Percentiles rank a stretch among this genome's conserved stretches.
These are phyloP conservation scores for Molothrus aeneus DNA, from an alignment of 2,797 vertebrate species.

Conservation along the genomic window DNA sequence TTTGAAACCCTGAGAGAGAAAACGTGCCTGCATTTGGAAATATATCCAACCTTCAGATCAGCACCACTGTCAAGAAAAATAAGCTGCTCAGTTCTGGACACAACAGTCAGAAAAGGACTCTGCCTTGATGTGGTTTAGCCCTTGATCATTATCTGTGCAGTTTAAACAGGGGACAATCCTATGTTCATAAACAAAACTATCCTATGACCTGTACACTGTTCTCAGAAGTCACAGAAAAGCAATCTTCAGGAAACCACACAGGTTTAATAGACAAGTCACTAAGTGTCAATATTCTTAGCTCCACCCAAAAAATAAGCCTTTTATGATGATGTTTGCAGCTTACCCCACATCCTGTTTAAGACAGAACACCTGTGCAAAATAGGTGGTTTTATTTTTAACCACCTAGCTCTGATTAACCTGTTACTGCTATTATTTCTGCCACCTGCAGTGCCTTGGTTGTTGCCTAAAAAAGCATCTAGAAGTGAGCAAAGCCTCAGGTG, in stretches of 20 bases:
- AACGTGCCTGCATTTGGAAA: background rate
- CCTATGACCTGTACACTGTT: background rate
- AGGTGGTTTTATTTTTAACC: conserved; percentile 30
- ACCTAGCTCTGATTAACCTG: background rate
- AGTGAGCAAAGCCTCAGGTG: background rate
- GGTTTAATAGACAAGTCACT: background rate
- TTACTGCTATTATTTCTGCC: background rate
- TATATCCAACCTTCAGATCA: background rate
- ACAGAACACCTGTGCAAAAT: background rate
- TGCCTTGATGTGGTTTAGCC: background rate
- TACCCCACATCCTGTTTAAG: conserved; percentile 62
- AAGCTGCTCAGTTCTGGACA: background rate
- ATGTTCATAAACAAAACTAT: background rate
- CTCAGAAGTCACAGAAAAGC: conserved; percentile 26
- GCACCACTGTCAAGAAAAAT: background rate
- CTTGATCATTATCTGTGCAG: background rate
- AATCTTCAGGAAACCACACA: conserved; percentile 55
- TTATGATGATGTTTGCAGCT: conserved; percentile 6
- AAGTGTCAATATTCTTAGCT: conserved; percentile 10
- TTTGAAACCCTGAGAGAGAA: background rate
- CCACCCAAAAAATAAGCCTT: background rate
- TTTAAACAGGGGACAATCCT: background rate
- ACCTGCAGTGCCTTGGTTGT: background rate
- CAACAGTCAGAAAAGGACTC: background rate
- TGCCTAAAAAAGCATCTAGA: background rate